Evolutionary conservation across 2,113 vertebrate genomes (phyloP).

Genomic region (Naja naja): DNA sequence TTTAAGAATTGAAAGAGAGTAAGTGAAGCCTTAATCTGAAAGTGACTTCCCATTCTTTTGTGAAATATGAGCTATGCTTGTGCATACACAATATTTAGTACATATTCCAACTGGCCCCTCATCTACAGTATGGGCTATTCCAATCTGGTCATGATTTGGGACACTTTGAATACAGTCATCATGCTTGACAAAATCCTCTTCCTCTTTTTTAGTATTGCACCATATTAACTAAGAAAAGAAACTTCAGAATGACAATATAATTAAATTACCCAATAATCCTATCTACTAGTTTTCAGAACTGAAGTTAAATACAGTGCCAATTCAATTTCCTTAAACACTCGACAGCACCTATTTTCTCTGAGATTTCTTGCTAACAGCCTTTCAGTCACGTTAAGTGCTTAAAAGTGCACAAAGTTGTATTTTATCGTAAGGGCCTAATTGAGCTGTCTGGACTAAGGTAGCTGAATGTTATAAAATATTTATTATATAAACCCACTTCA

Average conservation of each 20-base stretch:
- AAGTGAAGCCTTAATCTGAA: background rate
- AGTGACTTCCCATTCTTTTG: background rate
- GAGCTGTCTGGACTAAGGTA: constrained; percentile 70
- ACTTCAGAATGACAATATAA: constrained; percentile 55
- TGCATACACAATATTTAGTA: background rate
- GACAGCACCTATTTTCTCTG: constrained; percentile 63
- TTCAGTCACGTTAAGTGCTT: constrained; percentile 67
- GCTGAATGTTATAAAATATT: constrained; percentile 67
- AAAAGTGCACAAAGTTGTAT: constrained; percentile 65
- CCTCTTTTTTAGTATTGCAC: constrained; percentile 7
- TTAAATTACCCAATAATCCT: constrained; percentile 60
- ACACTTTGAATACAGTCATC: constrained; percentile 36
- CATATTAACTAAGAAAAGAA: constrained; percentile 52
- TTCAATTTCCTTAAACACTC: constrained; percentile 69
- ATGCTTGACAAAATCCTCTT: background rate
- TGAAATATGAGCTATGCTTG: background rate
- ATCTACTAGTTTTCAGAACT: constrained; percentile 39
- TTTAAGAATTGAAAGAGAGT: background rate
- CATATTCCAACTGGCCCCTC: background rate
- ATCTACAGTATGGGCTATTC: background rate
- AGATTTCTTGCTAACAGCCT: constrained; percentile 67
- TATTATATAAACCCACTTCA: constrained; percentile 69
- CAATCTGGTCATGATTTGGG: background rate
- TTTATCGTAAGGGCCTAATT: constrained; percentile 67
- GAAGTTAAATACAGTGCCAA: constrained; percentile 57